Percentiles rank a stretch among this genome's conserved stretches.
These are phyloP conservation scores for Lordiphosa collinella DNA, from an alignment of 1,140 invertebrate genomes.

Conservation along the genomic window DNA sequence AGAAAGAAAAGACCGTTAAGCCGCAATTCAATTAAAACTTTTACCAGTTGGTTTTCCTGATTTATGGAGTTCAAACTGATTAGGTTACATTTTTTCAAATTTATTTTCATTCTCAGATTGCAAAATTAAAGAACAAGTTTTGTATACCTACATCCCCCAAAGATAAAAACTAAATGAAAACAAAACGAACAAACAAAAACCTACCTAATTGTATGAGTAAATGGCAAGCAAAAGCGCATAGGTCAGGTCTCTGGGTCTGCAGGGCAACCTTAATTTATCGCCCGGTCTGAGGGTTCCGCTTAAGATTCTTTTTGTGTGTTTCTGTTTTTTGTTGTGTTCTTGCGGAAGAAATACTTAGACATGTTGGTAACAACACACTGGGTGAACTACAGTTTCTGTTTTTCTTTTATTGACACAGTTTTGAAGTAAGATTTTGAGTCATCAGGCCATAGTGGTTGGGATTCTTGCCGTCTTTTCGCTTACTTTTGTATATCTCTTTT, in stretches of 20 bases:
- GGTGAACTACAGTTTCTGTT: not conserved
- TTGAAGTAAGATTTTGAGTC: too few species aligned
- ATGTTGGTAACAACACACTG: too few species aligned
- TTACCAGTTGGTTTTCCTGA: not conserved
- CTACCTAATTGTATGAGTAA: conserved; percentile 2
- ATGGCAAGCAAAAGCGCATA: conserved; percentile 42
- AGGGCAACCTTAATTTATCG: conserved; percentile 41
- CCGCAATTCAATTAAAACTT: conserved; percentile 11
- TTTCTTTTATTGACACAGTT: not conserved
- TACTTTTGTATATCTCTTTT: too few species aligned
- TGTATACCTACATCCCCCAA: not conserved
- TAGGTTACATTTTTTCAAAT: conserved; percentile 3
- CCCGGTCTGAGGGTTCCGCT: conserved; percentile 14
- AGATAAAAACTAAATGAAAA: conserved; percentile 11
- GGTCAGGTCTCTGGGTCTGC: conserved; percentile 65
- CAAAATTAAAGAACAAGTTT: conserved; percentile 21
- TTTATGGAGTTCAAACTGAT: conserved; percentile 2
- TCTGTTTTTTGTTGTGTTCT: conserved; percentile 3
- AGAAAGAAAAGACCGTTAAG: not conserved
- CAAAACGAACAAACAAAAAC: conserved; percentile 2
- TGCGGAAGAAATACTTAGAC: not conserved
- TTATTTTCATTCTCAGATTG: conserved; percentile 26
- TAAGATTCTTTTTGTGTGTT: conserved; percentile 7
- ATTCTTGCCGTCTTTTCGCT: too few species aligned
- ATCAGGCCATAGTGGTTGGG: too few species aligned